Evolutionary conservation across 2,113 vertebrate genomes (phyloP).

Genomic region (Xyrauchen texanus): DNA sequence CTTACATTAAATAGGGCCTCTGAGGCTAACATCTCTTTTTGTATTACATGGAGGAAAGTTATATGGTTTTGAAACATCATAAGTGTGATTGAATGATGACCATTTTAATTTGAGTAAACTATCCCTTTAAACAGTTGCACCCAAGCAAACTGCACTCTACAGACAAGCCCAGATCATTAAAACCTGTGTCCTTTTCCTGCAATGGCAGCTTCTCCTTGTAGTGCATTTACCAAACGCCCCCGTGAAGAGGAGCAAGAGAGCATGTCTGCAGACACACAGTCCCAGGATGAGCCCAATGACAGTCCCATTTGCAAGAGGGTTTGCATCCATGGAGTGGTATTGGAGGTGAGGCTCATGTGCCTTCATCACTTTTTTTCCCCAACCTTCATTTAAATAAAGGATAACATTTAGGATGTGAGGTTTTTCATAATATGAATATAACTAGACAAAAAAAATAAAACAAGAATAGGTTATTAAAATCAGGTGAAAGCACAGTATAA

Average conservation of each 20-base stretch:
- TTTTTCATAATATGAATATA: too few relatives aligned
- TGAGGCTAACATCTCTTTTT: too few relatives aligned
- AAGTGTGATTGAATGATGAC: too few relatives aligned
- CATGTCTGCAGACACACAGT: conserved; percentile 77
- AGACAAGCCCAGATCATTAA: background rate
- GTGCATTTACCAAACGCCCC: conserved; percentile 86
- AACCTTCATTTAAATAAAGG: too few relatives aligned
- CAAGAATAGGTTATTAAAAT: too few relatives aligned
- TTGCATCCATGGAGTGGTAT: conserved; percentile 85
- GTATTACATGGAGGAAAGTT: background rate
- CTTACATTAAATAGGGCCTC: too few relatives aligned
- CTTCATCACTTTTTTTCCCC: background rate
- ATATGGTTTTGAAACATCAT: background rate
- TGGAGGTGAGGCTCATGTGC: conserved; percentile 87
- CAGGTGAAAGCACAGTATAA: too few relatives aligned
- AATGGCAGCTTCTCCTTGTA: conserved; percentile 91
- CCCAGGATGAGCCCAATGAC: conserved; percentile 83
- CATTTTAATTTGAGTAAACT: background rate
- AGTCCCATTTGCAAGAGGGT: conserved; percentile 88
- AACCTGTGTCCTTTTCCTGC: conserved; percentile 28
- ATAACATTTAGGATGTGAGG: too few relatives aligned
- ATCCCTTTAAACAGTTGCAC: too few relatives aligned
- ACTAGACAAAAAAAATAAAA: too few relatives aligned
- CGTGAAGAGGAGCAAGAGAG: conserved; percentile 91
- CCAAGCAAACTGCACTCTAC: background rate